Conservation (phyloP, 2,113 vertebrate genomes). For the Lepisosteus oculatus region DNA sequence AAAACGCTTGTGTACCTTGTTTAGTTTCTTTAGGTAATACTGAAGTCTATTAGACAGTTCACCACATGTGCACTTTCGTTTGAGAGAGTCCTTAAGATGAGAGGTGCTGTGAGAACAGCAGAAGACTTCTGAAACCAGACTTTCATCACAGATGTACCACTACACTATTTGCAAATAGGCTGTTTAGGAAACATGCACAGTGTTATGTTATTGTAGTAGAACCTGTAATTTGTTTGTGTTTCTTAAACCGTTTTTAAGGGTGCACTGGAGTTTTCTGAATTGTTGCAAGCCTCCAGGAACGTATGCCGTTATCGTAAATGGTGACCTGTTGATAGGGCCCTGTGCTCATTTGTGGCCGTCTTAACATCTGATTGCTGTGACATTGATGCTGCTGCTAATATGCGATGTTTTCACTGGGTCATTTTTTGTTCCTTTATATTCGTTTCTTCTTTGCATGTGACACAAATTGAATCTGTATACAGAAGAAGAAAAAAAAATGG, state of each 20-base stretch:
- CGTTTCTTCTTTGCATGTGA: constrained; percentile 60
- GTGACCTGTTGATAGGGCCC: constrained; percentile 47
- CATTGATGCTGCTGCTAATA: constrained; percentile 54
- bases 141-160: not conserved
- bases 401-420: constrained; percentile 49
- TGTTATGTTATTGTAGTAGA: not conserved
- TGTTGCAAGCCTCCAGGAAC: constrained; percentile 37
- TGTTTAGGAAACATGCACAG: not conserved
- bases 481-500: constrained; percentile 50
- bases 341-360: constrained; percentile 57
- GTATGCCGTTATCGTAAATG: not conserved
- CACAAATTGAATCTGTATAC: constrained; percentile 56
- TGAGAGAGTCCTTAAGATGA: constrained; percentile 1
- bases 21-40: not conserved
- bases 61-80: constrained; percentile 6
- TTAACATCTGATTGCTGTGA: constrained; percentile 41
- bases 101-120: not conserved
- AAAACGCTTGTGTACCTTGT: constrained; percentile 5
- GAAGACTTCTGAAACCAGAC: not conserved
- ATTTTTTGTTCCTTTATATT: constrained; percentile 10
- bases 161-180: not conserved
- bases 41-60: not conserved
- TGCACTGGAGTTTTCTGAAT: not conserved
- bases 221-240: not conserved
- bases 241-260: not conserved